Percentiles rank a stretch among this genome's conserved stretches.
Conservation (phyloP, 2,797 vertebrate species). For the Yasuhikotakia modesta region DNA sequence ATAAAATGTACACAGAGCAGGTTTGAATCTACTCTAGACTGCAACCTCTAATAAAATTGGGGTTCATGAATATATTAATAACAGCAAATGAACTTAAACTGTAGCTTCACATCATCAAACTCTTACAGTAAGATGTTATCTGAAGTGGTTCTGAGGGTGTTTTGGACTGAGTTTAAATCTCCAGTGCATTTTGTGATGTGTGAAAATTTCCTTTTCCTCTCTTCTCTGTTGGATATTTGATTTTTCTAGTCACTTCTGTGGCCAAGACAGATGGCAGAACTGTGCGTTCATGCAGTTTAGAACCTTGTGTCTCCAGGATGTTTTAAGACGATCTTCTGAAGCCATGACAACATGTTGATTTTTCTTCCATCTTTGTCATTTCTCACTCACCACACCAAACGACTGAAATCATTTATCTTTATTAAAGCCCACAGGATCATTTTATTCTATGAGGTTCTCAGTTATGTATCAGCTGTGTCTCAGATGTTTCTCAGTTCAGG, state of each 20-base stretch:
- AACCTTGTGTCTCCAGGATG: conserved; percentile 13
- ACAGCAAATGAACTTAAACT: background rate
- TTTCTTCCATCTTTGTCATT: background rate
- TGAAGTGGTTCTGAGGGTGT: background rate
- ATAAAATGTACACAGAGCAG: background rate
- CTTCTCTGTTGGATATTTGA: background rate
- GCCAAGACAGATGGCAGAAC: conserved; percentile 52
- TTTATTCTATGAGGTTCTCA: background rate
- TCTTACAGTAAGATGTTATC: background rate
- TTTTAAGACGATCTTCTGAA: conserved; percentile 18
- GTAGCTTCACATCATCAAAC: background rate
- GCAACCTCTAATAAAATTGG: background rate
- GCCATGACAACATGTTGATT: background rate
- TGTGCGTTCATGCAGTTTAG: conserved; percentile 23
- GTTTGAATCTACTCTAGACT: background rate
- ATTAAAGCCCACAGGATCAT: background rate
- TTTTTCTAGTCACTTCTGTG: conserved; percentile 38
- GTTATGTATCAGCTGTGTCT: background rate
- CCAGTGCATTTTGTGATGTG: conserved; percentile 24
- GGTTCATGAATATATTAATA: background rate
- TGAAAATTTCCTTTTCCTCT: conserved; percentile 30
- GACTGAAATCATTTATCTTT: background rate
- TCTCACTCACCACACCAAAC: background rate
- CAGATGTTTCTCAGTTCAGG: background rate
- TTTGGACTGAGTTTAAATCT: background rate